These are phyloP conservation scores for Hycleus cichorii DNA, from an alignment of 1,140 invertebrate genomes.

Conservation along the genomic window DNA sequence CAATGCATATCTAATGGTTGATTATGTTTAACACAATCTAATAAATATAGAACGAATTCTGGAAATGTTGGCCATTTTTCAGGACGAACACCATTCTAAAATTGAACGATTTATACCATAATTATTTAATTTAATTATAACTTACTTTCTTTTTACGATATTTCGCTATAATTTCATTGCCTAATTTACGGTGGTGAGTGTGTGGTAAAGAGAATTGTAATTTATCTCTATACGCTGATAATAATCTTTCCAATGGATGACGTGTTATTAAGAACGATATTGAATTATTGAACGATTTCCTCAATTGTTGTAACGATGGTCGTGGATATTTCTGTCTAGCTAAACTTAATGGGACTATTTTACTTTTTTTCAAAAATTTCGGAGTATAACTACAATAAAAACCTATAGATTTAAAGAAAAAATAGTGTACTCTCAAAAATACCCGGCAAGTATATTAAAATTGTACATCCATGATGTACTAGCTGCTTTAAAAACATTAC, in stretches of 20 bases:
- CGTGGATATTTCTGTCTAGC: conserved; percentile 71
- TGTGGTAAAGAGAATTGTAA: conserved; percentile 72
- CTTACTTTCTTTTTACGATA: conserved; percentile 47
- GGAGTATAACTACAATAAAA: conserved; percentile 52
- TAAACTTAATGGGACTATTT: conserved; percentile 65
- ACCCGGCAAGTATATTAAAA: conserved; percentile 75
- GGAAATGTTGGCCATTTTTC: conserved; percentile 65
- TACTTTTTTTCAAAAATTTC: conserved; percentile 66
- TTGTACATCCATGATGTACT: conserved; percentile 87
- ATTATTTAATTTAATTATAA: background rate
- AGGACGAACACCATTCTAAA: background rate
- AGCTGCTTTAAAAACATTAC: conserved; percentile 80
- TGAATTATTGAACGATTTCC: conserved; percentile 54
- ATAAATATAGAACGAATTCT: conserved; percentile 67
- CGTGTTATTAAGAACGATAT: conserved; percentile 79
- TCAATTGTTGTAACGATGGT: conserved; percentile 58
- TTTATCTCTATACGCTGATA: conserved; percentile 87
- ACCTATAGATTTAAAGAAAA: too few species aligned
- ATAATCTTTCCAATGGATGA: conserved; percentile 80
- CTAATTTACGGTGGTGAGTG: conserved; percentile 71
- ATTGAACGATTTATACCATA: background rate
- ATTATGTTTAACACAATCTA: conserved; percentile 55
- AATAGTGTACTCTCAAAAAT: background rate
- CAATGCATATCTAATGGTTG: conserved; percentile 83
- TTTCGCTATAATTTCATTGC: conserved; percentile 63